A percentile compares a stretch with the other conserved stretches of the same genome.
Evolutionary conservation across 2,113 vertebrate genomes (phyloP).

Genomic region (Myotis davidii): DNA sequence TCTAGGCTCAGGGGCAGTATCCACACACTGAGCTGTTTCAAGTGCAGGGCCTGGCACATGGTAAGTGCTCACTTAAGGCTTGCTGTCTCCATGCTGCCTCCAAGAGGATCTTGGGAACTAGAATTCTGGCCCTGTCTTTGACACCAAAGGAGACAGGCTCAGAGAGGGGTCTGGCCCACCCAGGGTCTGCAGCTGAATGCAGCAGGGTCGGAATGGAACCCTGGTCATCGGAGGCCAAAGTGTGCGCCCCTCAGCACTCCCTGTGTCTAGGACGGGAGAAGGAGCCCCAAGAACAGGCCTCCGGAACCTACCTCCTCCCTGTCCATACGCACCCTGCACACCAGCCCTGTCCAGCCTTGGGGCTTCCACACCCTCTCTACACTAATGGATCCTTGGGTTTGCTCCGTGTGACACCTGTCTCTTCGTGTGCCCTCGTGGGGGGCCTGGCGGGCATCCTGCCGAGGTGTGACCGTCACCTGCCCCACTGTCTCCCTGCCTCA

Average conservation of each 20-base stretch:
- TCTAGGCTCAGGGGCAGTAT: not conserved
- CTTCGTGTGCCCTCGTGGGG: not conserved
- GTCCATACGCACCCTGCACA: not conserved
- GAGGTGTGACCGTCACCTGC: accelerated
- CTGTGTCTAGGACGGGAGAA: accelerated
- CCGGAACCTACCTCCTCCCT: not conserved
- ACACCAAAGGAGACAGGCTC: not conserved
- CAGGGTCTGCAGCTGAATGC: not conserved
- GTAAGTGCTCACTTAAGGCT: not conserved
- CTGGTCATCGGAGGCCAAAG: not conserved
- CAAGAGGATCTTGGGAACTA: not conserved
- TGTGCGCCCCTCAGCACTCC: not conserved
- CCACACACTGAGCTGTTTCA: not conserved
- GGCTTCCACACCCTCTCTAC: not conserved
- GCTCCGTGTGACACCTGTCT: not conserved
- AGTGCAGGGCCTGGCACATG: not conserved
- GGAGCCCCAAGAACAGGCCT: not conserved
- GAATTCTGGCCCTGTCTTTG: not conserved
- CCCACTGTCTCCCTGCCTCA: not conserved
- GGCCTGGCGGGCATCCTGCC: not conserved
- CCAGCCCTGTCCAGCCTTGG: accelerated
- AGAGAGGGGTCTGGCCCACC: not conserved
- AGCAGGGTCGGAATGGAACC: not conserved
- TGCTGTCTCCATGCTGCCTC: not conserved
- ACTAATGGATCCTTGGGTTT: not conserved